Conservation (phyloP, 2,888 invertebrate genomes). For the Eilema griseolum region DNA sequence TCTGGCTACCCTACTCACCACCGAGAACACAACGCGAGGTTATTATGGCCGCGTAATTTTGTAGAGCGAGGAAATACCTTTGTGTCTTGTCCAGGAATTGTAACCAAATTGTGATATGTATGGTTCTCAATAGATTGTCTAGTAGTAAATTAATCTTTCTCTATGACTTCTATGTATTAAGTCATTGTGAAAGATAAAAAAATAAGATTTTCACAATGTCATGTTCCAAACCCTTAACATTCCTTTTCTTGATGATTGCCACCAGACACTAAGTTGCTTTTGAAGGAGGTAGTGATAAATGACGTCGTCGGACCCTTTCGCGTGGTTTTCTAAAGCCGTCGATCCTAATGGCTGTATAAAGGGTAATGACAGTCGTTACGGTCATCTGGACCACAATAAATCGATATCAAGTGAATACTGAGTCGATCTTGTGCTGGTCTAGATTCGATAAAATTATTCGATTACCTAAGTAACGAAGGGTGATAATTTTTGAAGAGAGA, state of each 20-base stretch:
- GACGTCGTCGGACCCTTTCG: not conserved
- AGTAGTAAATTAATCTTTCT: too few species aligned
- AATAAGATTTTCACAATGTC: not conserved
- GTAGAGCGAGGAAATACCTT: too few species aligned
- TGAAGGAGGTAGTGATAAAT: constrained; percentile 28
- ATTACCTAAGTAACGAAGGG: too few species aligned
- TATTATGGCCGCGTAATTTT: too few species aligned
- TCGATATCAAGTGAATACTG: not conserved
- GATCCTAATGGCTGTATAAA: constrained; percentile 12
- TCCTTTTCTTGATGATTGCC: not conserved
- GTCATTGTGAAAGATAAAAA: not conserved
- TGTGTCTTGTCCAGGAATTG: too few species aligned
- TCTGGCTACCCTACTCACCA: too few species aligned
- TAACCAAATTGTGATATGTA: too few species aligned
- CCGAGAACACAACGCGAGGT: too few species aligned
- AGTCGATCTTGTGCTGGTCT: not conserved
- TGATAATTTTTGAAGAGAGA: too few species aligned
- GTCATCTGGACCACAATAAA: not conserved
- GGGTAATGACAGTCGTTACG: constrained; percentile 11
- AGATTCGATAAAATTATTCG: too few species aligned
- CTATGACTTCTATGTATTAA: too few species aligned
- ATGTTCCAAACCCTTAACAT: not conserved
- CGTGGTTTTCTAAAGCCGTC: constrained; percentile 4
- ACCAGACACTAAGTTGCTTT: not conserved
- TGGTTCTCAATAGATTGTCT: too few species aligned